phyloP scores from a whole-genome alignment of 2,797 vertebrate species.

The Anguilla marmorata region DNA sequence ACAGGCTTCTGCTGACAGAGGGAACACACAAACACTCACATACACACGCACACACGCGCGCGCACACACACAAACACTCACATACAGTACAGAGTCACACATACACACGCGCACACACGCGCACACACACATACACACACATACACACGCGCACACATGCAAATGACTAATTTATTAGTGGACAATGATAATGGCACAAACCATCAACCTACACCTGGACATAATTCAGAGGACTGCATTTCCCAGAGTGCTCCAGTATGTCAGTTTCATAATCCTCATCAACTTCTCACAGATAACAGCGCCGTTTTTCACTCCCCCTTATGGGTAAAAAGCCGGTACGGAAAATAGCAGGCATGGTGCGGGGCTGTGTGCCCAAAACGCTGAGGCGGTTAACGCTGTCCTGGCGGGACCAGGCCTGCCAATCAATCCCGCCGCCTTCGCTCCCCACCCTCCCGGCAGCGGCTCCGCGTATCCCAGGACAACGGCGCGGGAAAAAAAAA shows the following conservation, averaged over 20 bases:
- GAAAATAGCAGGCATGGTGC: conserved; percentile 64
- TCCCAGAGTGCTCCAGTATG: not conserved
- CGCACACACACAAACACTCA: not conserved
- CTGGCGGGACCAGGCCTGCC: conserved; percentile 69
- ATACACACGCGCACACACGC: not conserved
- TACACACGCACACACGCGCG: not conserved
- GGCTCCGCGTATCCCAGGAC: not conserved
- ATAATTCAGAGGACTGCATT: not conserved
- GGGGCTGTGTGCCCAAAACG: conserved; percentile 58
- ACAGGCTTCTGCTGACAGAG: not conserved
- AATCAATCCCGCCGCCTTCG: conserved; percentile 61
- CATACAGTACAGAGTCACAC: not conserved
- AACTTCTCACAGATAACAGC: conserved; percentile 60
- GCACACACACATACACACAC: not conserved
- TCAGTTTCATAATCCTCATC: not conserved
- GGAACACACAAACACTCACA: not conserved
- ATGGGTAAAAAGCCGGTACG: conserved; percentile 58
- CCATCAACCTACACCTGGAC: not conserved
- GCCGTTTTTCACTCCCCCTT: conserved; percentile 59
- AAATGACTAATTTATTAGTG: conserved; percentile 54
- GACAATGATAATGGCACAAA: conserved; percentile 58
- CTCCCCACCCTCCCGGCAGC: not conserved
- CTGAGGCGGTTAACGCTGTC: conserved; percentile 73
- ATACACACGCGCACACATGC: not conserved
- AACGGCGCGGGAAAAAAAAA: not conserved